Evolutionary conservation across 2,113 vertebrate genomes (phyloP), one percentile per base, ranked within the genome.

Genomic region (Oncorhynchus masou): DNA sequence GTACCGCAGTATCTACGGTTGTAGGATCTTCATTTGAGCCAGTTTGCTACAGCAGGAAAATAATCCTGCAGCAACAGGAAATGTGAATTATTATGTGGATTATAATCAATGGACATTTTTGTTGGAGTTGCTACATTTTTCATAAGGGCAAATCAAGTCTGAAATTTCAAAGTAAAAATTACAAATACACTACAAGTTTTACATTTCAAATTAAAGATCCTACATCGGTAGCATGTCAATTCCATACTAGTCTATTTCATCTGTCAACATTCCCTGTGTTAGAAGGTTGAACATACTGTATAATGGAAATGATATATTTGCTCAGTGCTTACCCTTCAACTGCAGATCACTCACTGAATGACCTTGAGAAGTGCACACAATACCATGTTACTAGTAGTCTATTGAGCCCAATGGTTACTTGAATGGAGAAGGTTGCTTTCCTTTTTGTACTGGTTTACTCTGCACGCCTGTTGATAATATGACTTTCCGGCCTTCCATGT

Each of bases 281-380:
- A 16, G 49, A 54, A 54, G 15, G 49, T 54, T 15, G 16, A 54
- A 16, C 3, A 54, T 34, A 34, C 31, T 34, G 31, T 54, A 54
- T 54, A 5, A 82, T 67, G 15, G 71, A 83, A 81, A 83, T 86
- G 89, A 87, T 79, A 78, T 88, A 74, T 78, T 79, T 85, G 39
- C 90, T 88, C 88, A 85, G 84, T 85, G 39, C 90, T 88, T 88
- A 85, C 84, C 84, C 87, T 86, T 89, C 83, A 90, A 71, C 81
- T 82, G 79, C 85, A 89, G 87, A 88, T 90, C 84, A 73, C 77
- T 81, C 45, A 77, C 48, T 80, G 81, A 88, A 82, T 86, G 79
- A 74, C 74, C 77, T 81, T 83, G 73, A 84, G 90, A 88, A 88
- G 85, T 87, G 88, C 88, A 85, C 54, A 57, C 66, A 20, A 16